These are phyloP conservation scores for Galerucella nymphaeae DNA, from an alignment of 2,888 invertebrate species.

Conservation along the genomic window DNA sequence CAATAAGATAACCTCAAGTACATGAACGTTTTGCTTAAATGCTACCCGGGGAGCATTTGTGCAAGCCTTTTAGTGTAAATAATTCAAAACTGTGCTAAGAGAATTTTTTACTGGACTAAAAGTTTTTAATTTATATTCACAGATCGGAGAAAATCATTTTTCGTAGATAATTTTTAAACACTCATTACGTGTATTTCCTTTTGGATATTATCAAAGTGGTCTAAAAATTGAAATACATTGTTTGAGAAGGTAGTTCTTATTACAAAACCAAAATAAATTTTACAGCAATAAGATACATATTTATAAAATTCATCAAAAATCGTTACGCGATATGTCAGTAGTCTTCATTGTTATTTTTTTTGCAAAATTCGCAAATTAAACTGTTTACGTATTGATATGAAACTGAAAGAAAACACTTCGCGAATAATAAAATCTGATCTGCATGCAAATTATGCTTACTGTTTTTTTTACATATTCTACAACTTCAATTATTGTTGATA, in stretches of 20 bases:
- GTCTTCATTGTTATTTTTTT: background rate
- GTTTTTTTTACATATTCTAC: too few species aligned
- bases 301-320: background rate
- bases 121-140: background rate
- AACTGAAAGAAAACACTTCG: background rate
- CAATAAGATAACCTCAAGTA: too few species aligned
- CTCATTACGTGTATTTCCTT: background rate
- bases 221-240: background rate
- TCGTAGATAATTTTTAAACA: background rate
- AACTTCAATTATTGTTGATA: too few species aligned
- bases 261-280: background rate
- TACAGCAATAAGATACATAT: background rate
- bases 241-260: background rate
- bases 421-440: background rate
- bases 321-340: background rate
- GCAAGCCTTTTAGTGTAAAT: too few species aligned
- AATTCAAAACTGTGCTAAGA: too few species aligned
- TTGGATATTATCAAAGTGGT: slow-evolving; percentile 1
- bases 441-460: background rate
- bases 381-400: background rate
- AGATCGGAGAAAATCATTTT: background rate
- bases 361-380: background rate
- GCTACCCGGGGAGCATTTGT: too few species aligned
- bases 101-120: background rate
- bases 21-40: too few species aligned